phyloP scores from a whole-genome alignment of 2,113 vertebrate genomes.

The Bombycilla garrulus region DNA sequence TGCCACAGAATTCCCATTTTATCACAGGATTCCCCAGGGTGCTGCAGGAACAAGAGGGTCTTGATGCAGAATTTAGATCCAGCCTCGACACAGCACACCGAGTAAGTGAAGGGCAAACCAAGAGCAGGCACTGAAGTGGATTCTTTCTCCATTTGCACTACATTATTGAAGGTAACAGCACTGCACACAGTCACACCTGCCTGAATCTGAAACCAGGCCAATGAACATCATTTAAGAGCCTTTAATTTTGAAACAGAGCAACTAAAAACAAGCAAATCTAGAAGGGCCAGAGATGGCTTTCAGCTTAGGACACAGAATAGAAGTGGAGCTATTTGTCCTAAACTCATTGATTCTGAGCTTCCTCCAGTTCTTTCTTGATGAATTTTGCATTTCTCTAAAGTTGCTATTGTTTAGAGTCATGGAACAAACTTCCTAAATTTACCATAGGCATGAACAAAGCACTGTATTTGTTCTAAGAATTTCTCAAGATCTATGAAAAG shows the following conservation, averaged over 20 bases:
- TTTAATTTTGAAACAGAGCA: background rate
- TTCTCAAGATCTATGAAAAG: background rate
- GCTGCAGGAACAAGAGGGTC: background rate
- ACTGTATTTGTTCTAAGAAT: background rate
- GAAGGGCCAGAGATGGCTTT: background rate
- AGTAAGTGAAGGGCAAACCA: background rate
- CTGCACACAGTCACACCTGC: background rate
- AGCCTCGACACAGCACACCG: background rate
- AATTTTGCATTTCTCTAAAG: background rate
- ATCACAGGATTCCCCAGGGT: slow-evolving; percentile 7
- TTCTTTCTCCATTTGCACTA: background rate
- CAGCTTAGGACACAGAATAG: background rate
- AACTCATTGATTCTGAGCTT: background rate
- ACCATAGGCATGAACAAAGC: background rate
- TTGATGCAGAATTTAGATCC: slow-evolving; percentile 44
- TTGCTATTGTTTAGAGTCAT: background rate
- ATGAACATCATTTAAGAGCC: background rate
- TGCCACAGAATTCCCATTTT: slow-evolving; percentile 26
- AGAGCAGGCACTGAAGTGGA: background rate
- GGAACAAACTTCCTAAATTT: background rate
- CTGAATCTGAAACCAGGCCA: background rate
- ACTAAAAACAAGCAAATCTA: background rate
- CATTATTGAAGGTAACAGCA: background rate
- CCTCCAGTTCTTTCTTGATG: background rate
- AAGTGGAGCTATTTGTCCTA: background rate